Evolutionary conservation across 35 echinoderm and acorn worm genomes (phyloP).

Genomic region (Stichopus chloronotus): DNA sequence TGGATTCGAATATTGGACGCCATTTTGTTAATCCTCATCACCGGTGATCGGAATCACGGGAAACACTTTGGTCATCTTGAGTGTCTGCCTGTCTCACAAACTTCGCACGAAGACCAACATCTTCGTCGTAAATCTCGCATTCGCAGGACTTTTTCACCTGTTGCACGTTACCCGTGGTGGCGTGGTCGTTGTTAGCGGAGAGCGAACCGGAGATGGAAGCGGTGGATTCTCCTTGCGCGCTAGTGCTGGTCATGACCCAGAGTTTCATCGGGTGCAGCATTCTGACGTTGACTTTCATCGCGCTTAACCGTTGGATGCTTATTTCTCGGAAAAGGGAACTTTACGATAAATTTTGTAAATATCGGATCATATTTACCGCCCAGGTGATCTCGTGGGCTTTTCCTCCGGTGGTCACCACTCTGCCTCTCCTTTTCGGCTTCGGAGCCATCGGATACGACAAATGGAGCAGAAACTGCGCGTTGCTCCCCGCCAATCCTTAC

Average conservation of each 20-base stretch:
- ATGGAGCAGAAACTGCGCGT: conserved; percentile 27
- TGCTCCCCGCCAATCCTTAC: conserved; percentile 15
- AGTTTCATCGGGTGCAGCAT: conserved; percentile 71
- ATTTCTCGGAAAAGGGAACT: conserved; percentile 51
- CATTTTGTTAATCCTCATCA: not conserved
- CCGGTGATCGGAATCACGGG: conserved; percentile 40
- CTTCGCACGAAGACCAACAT: conserved; percentile 71
- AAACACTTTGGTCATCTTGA: conserved; percentile 41
- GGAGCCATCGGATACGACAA: conserved; percentile 68
- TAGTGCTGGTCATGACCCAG: conserved; percentile 20
- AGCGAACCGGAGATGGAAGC: not conserved
- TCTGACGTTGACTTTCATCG: conserved; percentile 67
- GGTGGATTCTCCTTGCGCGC: conserved; percentile 4
- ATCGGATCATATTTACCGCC: conserved; percentile 20
- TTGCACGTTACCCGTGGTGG: conserved; percentile 38
- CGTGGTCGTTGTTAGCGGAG: conserved; percentile 46
- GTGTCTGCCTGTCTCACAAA: conserved; percentile 46
- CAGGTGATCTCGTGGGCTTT: conserved; percentile 60
- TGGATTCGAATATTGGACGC: conserved; percentile 41
- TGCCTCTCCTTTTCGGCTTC: conserved; percentile 50
- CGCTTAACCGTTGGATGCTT: conserved; percentile 64
- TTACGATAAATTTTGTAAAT: conserved; percentile 39
- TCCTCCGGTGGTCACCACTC: conserved; percentile 39
- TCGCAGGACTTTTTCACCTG: conserved; percentile 71
- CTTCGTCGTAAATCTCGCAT: conserved; percentile 60